A percentile compares a stretch with the other conserved stretches of the same genome.
Evolutionary conservation across 1,140 invertebrate species (phyloP).

Genomic region (Leptinotarsa defecta): DNA sequence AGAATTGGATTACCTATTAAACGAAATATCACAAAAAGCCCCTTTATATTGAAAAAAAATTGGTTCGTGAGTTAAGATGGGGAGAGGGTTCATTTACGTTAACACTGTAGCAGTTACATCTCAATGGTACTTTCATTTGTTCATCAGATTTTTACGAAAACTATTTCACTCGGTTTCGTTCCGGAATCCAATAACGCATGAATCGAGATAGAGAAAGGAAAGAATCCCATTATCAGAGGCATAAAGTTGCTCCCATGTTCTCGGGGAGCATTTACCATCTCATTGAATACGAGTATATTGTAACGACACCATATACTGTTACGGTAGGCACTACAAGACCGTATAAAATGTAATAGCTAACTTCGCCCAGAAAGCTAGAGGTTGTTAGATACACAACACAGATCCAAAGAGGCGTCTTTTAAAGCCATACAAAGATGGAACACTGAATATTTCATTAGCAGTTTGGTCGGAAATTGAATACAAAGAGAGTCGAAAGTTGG

Average conservation of each 20-base stretch:
- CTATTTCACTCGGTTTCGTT: too few species aligned
- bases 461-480: conserved; percentile 30
- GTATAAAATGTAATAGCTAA: conserved; percentile 26
- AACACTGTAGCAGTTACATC: too few species aligned
- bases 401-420: conserved; percentile 16
- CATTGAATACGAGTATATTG: conserved; percentile 17
- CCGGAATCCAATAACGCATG: too few species aligned
- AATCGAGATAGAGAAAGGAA: background rate
- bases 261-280: background rate
- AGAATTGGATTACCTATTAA: too few species aligned
- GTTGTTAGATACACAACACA: conserved; percentile 20
- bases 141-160: too few species aligned
- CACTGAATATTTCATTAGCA: conserved; percentile 34
- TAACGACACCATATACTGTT: conserved; percentile 3
- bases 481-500: conserved; percentile 7
- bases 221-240: background rate
- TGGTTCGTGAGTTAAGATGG: too few species aligned
- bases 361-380: conserved; percentile 5
- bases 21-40: too few species aligned
- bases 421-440: conserved; percentile 23
- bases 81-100: too few species aligned
- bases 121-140: too few species aligned
- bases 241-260: conserved; percentile 1
- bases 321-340: conserved; percentile 4
- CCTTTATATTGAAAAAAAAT: too few species aligned